Base-by-base conservation (phyloP, 2,888 invertebrate species). In the Sylvicola cinctus region DNA sequence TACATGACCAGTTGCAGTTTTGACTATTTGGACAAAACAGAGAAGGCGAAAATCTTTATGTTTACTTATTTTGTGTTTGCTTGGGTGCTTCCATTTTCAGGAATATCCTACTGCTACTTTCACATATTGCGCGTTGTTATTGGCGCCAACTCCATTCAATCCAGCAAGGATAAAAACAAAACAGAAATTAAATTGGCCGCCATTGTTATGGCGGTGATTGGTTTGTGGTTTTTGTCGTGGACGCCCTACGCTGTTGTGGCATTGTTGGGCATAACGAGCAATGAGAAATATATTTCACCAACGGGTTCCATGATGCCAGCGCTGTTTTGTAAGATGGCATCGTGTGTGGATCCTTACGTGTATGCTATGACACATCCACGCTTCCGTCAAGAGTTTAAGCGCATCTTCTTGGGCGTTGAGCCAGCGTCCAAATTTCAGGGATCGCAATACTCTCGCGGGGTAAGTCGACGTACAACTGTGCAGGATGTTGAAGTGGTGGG, bases 1-100 rank as follows among this genome's bases (percentile, higher is more conserved):
- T 81, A 70, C 49, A 64, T 84, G 38, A 83, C 80, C 14, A 77
- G 78, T 45, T 87, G 85, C 56, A 78, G 83, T 46, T 85, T 80
- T 50, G 84, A 85, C 54, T 87, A 85, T 48, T 63, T 85, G 32
- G 70, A 77, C 2, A 66, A 68, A n/a, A 66, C 70, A 35, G 46
- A 55, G 1, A 49, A 52, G 1, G 70, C 69, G 2, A 66, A 69
- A 33, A 63, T 66, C 38, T 85, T 78, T 49, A 79, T 83, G 48
- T 66, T 81, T 42, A 51, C 68, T 4, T 78, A 78, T 50, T 81
- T 79, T 51, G 63, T 72, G 26, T 77, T 73, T 2, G 84, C 73
- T 31, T 87, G 74, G 72, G 63, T 74, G 3, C 49, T 74, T 3
- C 87, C 87, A 0, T 65, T 85, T 40, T 47, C 58, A 25, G 60